Percentiles rank a stretch among this genome's conserved stretches.
These are phyloP conservation scores for Poecilobothrus nobilitatus DNA, from an alignment of 2,888 invertebrate species.

Conservation along the genomic window DNA sequence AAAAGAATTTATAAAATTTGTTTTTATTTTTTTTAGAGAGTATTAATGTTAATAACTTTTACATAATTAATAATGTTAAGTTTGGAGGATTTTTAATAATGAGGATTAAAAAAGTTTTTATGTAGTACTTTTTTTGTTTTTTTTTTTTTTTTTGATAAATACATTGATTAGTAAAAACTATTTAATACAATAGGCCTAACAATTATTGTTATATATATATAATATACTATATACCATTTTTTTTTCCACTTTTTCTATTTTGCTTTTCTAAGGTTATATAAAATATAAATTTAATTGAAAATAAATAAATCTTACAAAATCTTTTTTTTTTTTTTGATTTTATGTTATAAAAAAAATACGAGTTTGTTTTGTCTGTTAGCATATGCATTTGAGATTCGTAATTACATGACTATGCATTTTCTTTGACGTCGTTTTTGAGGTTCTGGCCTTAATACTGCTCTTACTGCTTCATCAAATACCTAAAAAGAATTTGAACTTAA, in stretches of 20 bases:
- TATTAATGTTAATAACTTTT: neutral
- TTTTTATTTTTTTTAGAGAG: neutral
- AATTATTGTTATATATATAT: neutral
- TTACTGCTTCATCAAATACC: constrained; percentile 98
- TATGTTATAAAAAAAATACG: neutral
- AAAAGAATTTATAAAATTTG: too few relatives aligned
- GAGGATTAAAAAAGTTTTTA: neutral
- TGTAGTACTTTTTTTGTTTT: neutral
- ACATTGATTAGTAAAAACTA: constrained; percentile 4
- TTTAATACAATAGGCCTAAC: neutral
- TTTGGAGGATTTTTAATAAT: neutral
- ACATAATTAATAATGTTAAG: neutral
- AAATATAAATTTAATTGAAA: neutral
- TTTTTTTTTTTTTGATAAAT: neutral
- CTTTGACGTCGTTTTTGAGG: constrained; percentile 90
- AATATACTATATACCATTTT: neutral
- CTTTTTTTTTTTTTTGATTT: neutral
- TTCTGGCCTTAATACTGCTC: constrained; percentile 94
- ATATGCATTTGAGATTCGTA: constrained; percentile 22
- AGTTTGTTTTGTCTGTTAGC: constrained; percentile 10
- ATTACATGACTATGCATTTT: constrained; percentile 76
- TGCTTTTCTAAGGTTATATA: neutral
- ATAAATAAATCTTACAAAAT: neutral
- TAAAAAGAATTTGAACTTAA: constrained; percentile 37
- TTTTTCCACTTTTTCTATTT: neutral